Evolutionary conservation across 2,888 invertebrate genomes (phyloP).

Genomic region (Thecocarcelia acutangulata): DNA sequence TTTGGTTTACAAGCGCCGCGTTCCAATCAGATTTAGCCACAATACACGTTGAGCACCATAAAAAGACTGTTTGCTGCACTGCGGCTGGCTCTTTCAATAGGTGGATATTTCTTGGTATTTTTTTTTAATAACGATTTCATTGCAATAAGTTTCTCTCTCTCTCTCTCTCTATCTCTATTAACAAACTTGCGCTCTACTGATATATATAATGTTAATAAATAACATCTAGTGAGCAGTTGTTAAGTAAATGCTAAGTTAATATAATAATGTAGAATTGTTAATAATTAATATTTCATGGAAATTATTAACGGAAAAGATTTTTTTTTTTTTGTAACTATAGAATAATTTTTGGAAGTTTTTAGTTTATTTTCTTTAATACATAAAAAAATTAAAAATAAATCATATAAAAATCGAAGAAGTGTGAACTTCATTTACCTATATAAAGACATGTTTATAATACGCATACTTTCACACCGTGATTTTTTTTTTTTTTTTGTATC

Average conservation of each 20-base stretch:
- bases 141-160: neutral
- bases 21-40: slow-evolving; percentile 22
- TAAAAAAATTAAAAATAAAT: too few species aligned
- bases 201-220: slow-evolving; percentile 12
- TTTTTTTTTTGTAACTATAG: neutral
- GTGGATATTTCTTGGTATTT: slow-evolving; percentile 25
- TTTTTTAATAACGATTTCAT: slow-evolving; percentile 9
- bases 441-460: too few species aligned
- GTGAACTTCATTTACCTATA: too few species aligned
- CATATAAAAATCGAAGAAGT: too few species aligned
- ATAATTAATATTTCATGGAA: neutral
- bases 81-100: slow-evolving; percentile 42
- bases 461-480: too few species aligned
- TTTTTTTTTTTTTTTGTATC: too few species aligned
- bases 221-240: slow-evolving; percentile 9
- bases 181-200: neutral
- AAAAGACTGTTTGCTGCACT: slow-evolving; percentile 62
- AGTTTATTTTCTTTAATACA: neutral
- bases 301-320: neutral
- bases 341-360: neutral
- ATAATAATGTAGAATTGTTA: neutral
- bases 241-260: neutral
- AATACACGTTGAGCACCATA: slow-evolving; percentile 65
- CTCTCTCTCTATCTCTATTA: neutral
- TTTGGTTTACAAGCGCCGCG: slow-evolving; percentile 45